Evolutionary conservation across 2,888 invertebrate genomes (phyloP).

Genomic region (Archips crataeganus): DNA sequence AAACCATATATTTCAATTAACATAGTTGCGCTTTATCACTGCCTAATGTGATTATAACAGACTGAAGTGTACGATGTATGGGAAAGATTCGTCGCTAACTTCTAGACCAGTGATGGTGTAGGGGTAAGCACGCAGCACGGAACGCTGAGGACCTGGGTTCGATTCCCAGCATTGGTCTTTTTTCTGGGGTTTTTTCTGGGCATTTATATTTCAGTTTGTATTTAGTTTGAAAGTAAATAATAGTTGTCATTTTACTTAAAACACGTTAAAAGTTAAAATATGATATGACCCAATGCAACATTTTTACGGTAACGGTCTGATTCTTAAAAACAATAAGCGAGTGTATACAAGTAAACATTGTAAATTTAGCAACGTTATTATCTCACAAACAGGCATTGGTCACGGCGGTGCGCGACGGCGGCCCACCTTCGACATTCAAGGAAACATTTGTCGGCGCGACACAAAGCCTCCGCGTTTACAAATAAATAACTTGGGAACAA

Average conservation of each 20-base stretch:
- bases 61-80: too few relatives aligned
- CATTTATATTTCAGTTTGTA: too few relatives aligned
- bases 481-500: constrained; percentile 84
- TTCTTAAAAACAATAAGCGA: constrained; percentile 45
- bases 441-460: constrained; percentile 66
- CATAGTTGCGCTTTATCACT: too few relatives aligned
- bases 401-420: constrained; percentile 68
- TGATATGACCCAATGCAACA: constrained; percentile 5
- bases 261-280: neutral
- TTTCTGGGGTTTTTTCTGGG: too few relatives aligned
- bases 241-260: neutral
- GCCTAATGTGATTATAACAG: too few relatives aligned
- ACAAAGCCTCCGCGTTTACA: constrained; percentile 80
- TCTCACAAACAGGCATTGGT: constrained; percentile 73
- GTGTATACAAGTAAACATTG: constrained; percentile 50
- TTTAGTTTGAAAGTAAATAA: neutral
- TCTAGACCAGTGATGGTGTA: too few relatives aligned
- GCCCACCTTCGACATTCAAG: constrained; percentile 68
- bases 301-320: constrained; percentile 9
- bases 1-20: too few relatives aligned
- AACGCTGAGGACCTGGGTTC: too few relatives aligned
- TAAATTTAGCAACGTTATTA: constrained; percentile 74
- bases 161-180: too few relatives aligned
- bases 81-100: too few relatives aligned
- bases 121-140: too few relatives aligned